Evolutionary conservation across 2,113 vertebrate genomes (phyloP).

Genomic region (Prochilodus magdalenae): DNA sequence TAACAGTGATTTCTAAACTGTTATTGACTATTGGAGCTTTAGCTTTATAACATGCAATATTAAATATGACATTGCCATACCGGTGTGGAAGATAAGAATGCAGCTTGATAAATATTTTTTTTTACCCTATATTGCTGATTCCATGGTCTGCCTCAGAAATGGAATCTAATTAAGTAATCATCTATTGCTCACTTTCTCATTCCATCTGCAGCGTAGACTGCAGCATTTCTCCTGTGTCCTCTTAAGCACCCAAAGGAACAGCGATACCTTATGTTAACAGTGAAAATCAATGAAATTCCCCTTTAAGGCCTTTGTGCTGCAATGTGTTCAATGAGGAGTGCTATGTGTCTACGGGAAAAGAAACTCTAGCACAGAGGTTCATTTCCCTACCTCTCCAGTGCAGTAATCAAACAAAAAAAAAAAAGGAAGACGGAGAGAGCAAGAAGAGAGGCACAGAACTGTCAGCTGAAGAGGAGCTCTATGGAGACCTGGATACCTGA

Average conservation of each 20-base stretch:
- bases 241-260: constrained; percentile 1
- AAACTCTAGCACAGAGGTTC: not conserved
- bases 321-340: constrained; percentile 7
- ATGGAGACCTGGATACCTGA: not conserved
- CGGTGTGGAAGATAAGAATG: too few species aligned
- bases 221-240: constrained; percentile 10
- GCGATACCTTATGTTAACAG: constrained; percentile 16
- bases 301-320: constrained; percentile 27
- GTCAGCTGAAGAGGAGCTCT: not conserved
- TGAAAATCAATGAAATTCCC: constrained; percentile 30
- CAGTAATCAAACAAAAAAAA: constrained; percentile 25
- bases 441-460: not conserved
- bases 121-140: not conserved
- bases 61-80: too few species aligned
- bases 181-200: constrained; percentile 13
- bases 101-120: too few species aligned
- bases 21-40: too few species aligned
- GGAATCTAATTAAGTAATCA: constrained; percentile 4
- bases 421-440: too few species aligned
- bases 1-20: too few species aligned
- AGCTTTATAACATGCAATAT: too few species aligned
- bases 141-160: not conserved
- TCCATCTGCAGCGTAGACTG: not conserved
- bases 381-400: constrained; percentile 7
- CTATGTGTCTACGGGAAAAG: not conserved